phyloP scores from a whole-genome alignment of 2,888 invertebrate species.

The Rhagium mordax region DNA sequence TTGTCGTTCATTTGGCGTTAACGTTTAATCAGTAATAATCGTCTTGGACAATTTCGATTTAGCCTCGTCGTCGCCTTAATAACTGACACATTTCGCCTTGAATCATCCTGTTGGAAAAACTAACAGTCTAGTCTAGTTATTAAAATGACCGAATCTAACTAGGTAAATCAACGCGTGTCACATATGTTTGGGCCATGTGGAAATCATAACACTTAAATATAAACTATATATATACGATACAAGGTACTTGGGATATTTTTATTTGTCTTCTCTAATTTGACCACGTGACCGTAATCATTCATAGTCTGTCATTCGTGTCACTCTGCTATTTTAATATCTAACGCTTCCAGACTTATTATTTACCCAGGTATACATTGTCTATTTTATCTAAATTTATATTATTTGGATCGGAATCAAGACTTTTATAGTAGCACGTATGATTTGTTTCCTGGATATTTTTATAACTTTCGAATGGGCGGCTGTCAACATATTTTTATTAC shows the following conservation, averaged over 20 bases:
- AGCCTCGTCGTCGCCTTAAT: not conserved
- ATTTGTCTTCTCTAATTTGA: conserved; percentile 59
- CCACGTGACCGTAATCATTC: conserved; percentile 68
- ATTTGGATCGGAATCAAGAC: conserved; percentile 55
- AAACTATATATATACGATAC: conserved; percentile 48
- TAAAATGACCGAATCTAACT: not conserved
- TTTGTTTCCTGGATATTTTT: conserved; percentile 48
- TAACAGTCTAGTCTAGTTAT: not conserved
- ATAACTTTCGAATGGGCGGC: conserved; percentile 34
- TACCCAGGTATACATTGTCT: conserved; percentile 37
- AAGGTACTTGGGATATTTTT: conserved; percentile 53
- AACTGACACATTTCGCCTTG: not conserved
- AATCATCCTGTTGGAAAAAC: not conserved
- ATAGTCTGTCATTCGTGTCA: conserved; percentile 66
- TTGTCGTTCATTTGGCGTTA: not conserved
- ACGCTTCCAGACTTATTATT: conserved; percentile 40
- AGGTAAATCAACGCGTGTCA: conserved; percentile 41
- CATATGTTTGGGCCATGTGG: conserved; percentile 41
- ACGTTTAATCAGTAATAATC: not conserved
- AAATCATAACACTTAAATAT: conserved; percentile 40
- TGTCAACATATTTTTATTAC: conserved; percentile 30
- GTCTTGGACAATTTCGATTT: too few relatives aligned
- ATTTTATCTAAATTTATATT: conserved; percentile 55
- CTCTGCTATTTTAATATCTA: conserved; percentile 58
- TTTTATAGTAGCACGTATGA: conserved; percentile 54